These are phyloP conservation scores for Crocuta crocuta DNA, from an alignment of 2,113 vertebrate genomes.

Conservation along the genomic window DNA sequence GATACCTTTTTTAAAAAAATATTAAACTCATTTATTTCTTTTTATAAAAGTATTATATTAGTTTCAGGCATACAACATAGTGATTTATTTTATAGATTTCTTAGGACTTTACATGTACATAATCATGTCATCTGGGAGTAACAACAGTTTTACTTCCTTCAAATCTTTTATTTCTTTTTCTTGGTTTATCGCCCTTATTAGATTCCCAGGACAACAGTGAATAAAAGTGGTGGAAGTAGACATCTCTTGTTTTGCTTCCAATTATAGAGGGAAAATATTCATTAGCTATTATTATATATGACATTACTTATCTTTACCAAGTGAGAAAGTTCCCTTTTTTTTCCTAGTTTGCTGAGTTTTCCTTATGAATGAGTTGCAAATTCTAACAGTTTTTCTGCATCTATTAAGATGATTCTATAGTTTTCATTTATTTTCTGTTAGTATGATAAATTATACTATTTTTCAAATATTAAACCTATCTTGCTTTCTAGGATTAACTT, in stretches of 20 bases:
- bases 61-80: no score
- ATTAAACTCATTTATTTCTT: no score
- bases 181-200: not conserved
- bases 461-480: no score
- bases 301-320: not conserved
- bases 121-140: not conserved
- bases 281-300: not conserved
- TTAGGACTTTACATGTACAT: not conserved
- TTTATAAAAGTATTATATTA: no score
- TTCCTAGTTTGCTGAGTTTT: not conserved
- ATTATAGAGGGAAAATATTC: not conserved
- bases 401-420: no score
- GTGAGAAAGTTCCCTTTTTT: not conserved
- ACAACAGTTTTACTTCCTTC: not conserved
- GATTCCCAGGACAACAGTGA: not conserved
- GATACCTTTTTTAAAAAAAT: not conserved
- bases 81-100: not conserved
- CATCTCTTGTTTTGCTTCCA: not conserved
- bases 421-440: no score
- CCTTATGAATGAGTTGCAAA: not conserved
- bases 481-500: no score
- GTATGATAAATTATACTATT: no score
- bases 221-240: not conserved
- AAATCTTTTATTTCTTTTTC: not conserved
- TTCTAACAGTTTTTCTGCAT: no score